phyloP scores from a whole-genome alignment of 2,888 invertebrate genomes.

The Micropterix aruncella region DNA sequence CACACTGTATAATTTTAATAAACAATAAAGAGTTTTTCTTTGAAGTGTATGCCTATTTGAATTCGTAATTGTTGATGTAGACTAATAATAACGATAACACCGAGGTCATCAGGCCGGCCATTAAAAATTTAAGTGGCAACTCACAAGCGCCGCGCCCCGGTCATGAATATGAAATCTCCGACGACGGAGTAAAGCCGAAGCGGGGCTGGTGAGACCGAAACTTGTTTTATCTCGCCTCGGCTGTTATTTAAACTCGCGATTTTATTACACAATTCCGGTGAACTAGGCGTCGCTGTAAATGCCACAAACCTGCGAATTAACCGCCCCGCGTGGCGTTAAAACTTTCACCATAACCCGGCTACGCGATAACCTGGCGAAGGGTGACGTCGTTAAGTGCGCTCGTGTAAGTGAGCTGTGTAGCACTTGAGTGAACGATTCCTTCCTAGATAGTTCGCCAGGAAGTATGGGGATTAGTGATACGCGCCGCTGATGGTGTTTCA shows the following conservation, averaged over 20 bases:
- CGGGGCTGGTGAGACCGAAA: neutral
- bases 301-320: neutral
- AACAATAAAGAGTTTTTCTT: too few relatives aligned
- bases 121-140: neutral
- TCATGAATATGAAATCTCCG: neutral
- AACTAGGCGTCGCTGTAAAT: neutral
- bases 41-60: neutral
- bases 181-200: neutral
- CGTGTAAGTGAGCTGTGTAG: too few relatives aligned
- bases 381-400: neutral
- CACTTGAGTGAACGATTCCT: too few relatives aligned
- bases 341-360: neutral
- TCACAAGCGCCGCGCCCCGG: neutral
- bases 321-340: neutral
- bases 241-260: neutral
- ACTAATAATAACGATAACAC: neutral
- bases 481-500: too few relatives aligned
- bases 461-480: too few relatives aligned
- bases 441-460: too few relatives aligned
- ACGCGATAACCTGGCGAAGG: neutral
- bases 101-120: neutral
- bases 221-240: neutral
- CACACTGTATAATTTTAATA: too few relatives aligned
- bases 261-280: neutral
- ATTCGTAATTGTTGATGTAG: neutral